Percentiles rank a stretch among this genome's conserved stretches.
Conservation (phyloP, 2,888 invertebrate species). For the Conistra vaccinii region DNA sequence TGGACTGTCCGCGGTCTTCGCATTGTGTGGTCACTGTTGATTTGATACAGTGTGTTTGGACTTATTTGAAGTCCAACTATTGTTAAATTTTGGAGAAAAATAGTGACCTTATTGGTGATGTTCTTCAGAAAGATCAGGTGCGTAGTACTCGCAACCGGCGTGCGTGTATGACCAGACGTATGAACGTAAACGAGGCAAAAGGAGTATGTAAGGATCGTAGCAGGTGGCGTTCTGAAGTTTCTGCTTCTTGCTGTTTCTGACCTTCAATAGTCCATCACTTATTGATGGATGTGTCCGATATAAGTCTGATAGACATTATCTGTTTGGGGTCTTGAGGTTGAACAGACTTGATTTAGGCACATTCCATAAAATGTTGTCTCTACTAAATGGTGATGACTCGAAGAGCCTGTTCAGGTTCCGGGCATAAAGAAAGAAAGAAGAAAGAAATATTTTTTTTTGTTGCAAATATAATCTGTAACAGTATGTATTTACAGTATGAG, state of each 20-base stretch:
- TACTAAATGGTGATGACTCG: not conserved
- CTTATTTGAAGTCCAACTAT: not conserved
- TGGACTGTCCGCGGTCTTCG: constrained; percentile 76
- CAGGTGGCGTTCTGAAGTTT: not conserved
- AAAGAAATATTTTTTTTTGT: too few species aligned
- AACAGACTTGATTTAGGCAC: not conserved
- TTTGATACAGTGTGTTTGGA: constrained; percentile 65
- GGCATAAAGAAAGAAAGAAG: too few species aligned
- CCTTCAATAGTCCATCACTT: not conserved
- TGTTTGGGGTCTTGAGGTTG: not conserved
- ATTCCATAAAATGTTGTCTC: not conserved
- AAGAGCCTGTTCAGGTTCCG: not conserved
- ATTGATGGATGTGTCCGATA: not conserved
- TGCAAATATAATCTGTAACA: too few species aligned
- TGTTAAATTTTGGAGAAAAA: not conserved
- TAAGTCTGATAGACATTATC: not conserved
- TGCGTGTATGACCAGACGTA: not conserved
- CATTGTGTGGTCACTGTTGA: constrained; percentile 68
- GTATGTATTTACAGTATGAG: too few species aligned
- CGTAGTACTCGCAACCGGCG: not conserved
- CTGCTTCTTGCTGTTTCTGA: too few species aligned
- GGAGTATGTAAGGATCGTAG: not conserved
- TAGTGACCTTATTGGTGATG: not conserved
- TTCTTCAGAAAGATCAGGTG: not conserved
- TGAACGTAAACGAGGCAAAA: not conserved